Conservation (phyloP, 2,797 vertebrate genomes). For the Crypturellus tataupa region DNA sequence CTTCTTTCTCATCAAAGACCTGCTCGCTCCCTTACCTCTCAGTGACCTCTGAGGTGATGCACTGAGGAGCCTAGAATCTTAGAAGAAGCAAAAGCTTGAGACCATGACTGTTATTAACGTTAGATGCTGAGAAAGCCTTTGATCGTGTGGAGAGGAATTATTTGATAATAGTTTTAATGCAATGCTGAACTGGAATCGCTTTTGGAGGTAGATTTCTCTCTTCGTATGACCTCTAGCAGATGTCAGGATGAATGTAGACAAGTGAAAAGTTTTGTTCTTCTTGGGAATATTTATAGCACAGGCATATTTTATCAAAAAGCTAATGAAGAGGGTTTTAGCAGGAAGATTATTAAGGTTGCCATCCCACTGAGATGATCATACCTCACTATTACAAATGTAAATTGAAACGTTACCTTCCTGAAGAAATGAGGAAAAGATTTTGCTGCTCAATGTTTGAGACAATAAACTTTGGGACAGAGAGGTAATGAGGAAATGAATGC, state of each 20-base stretch:
- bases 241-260: not conserved
- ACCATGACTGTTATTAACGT: not conserved
- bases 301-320: not conserved
- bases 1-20: constrained; percentile 11
- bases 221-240: not conserved
- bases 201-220: not conserved
- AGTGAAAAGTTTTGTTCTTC: not conserved
- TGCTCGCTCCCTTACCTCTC: not conserved
- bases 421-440: constrained; percentile 11
- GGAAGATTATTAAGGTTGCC: not conserved
- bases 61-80: not conserved
- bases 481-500: constrained; percentile 13
- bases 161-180: not conserved
- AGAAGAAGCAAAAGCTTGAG: not conserved
- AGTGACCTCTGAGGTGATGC: constrained; percentile 1
- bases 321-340: constrained; percentile 24
- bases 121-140: constrained; percentile 8
- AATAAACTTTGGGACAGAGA: not conserved
- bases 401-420: not conserved
- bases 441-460: not conserved
- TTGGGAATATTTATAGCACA: constrained; percentile 9
- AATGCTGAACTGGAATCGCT: not conserved
- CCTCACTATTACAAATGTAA: not conserved
- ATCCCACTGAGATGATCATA: not conserved
- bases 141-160: not conserved